Evolutionary conservation across 1,140 invertebrate genomes (phyloP).

Genomic region (Eueides isabella): DNA sequence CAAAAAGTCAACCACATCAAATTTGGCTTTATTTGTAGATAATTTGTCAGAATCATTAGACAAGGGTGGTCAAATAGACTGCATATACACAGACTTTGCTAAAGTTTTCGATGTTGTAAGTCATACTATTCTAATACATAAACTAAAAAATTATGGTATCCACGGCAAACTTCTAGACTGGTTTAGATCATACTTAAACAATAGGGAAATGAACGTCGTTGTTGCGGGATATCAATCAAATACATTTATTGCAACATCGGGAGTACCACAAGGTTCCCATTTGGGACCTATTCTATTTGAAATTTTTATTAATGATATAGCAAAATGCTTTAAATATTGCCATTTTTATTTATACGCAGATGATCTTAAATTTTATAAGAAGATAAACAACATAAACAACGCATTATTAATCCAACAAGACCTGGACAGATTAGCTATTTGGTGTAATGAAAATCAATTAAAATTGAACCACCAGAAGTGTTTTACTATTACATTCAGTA

Average conservation of each 20-base stretch:
- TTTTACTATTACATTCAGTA: too few relatives aligned
- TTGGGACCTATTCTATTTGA: not conserved
- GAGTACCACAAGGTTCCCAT: constrained; percentile 18
- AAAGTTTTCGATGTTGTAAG: constrained; percentile 40
- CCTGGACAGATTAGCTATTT: too few relatives aligned
- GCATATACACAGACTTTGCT: constrained; percentile 39
- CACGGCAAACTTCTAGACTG: constrained; percentile 14
- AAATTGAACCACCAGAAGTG: too few relatives aligned
- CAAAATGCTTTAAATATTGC: too few relatives aligned
- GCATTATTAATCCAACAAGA: too few relatives aligned
- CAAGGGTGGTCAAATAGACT: constrained; percentile 18
- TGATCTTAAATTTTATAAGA: too few relatives aligned
- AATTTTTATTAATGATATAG: not conserved
- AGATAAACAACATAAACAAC: too few relatives aligned
- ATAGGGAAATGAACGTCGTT: constrained; percentile 21
- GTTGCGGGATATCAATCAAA: constrained; percentile 19
- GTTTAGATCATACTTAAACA: constrained; percentile 25
- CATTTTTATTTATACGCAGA: too few relatives aligned
- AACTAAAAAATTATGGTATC: constrained; percentile 27
- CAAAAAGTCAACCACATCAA: constrained; percentile 31
- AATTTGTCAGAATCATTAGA: constrained; percentile 26
- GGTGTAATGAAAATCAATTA: too few relatives aligned
- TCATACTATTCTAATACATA: constrained; percentile 7
- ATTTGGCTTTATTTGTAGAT: constrained; percentile 26
- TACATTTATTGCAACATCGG: constrained; percentile 9